phyloP scores from a whole-genome alignment of 2,113 vertebrate genomes.

The Argyrosomus japonicus region DNA sequence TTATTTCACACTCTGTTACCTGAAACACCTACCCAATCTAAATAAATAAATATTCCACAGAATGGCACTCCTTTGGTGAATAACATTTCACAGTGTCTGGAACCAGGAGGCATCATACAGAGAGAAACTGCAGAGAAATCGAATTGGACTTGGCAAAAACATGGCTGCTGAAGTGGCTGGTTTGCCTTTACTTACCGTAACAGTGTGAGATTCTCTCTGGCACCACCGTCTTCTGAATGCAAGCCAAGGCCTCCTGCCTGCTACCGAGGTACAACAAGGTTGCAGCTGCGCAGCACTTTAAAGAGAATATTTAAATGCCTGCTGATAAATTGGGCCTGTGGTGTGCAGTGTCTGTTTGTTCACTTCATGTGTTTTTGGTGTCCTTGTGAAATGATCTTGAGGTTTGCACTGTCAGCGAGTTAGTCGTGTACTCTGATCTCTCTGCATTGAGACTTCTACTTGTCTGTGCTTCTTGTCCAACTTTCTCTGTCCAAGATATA shows the following conservation, averaged over 20 bases:
- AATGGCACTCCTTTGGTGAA: conserved; percentile 39
- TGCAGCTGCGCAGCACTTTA: conserved; percentile 58
- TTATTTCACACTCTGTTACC: conserved; percentile 41
- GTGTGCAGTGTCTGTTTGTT: conserved; percentile 55
- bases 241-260: conserved; percentile 65
- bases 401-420: conserved; percentile 38
- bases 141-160: conserved; percentile 60
- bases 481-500: conserved; percentile 16
- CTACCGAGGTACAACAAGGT: conserved; percentile 54
- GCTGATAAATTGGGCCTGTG: conserved; percentile 62
- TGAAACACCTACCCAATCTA: conserved; percentile 33
- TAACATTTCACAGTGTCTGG: conserved; percentile 59
- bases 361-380: conserved; percentile 48
- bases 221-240: conserved; percentile 55
- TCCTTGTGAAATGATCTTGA: conserved; percentile 61
- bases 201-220: conserved; percentile 39
- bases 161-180: conserved; percentile 51
- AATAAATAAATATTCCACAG: conserved; percentile 52
- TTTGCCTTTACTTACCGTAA: conserved; percentile 56
- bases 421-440: conserved; percentile 12
- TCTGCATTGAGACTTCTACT: conserved; percentile 14
- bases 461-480: conserved; percentile 14
- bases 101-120: conserved; percentile 31
- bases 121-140: conserved; percentile 43
- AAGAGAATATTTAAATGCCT: conserved; percentile 71